Base-by-base conservation (phyloP, 2,888 invertebrate genomes). In the Caenorhabditis sp. region DNA sequence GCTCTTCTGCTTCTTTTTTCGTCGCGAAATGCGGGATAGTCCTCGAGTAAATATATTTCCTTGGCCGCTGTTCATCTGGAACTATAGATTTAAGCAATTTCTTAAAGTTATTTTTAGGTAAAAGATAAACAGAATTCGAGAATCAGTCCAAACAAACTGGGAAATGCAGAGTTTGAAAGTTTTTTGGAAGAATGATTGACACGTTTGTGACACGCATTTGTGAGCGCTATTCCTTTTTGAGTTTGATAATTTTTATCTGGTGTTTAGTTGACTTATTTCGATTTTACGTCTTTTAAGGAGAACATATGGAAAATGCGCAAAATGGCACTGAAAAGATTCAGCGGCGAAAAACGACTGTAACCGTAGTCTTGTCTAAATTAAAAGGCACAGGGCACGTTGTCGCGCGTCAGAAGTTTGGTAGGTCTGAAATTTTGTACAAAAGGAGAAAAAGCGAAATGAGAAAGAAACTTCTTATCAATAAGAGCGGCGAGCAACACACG, bases 21-120 rank as follows among this genome's bases (percentile, higher is more conserved):
- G 24, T 5, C 50, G 55, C 13, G 76, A 70, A 24, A 76, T 70
- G 32, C 76, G 30, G 24, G 70, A 76, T 3, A 76, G 53, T 2
- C 76, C 76, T 17, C 76, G 32, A 7, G 70, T 63, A 50, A 76
- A 76, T 27, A 76, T 65, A 50, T 70, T 76, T 9, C 70, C 75
- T 37, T 50, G 56, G 39, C 39, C 35, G 13, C 50, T 15, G 50
- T 62, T 68, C 75, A 75, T 75, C 75, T 75, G 75, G 20, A 63
- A n/a, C n/a, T n/a, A n/a, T n/a, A n/a, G n/a, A 37, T 7, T 35
- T 9, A 13, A 35, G 9, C 15, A 24, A 39, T 30, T 52, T 26
- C n/a, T n/a, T n/a, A n/a, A n/a, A n/a, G n/a, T n/a, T n/a, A 20
- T 45, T 45, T 5, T 9, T 20, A 20, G 8, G 4, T 45, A 22